Conservation (phyloP, 2,797 vertebrate species). For the Loris lydekkerianus region DNA sequence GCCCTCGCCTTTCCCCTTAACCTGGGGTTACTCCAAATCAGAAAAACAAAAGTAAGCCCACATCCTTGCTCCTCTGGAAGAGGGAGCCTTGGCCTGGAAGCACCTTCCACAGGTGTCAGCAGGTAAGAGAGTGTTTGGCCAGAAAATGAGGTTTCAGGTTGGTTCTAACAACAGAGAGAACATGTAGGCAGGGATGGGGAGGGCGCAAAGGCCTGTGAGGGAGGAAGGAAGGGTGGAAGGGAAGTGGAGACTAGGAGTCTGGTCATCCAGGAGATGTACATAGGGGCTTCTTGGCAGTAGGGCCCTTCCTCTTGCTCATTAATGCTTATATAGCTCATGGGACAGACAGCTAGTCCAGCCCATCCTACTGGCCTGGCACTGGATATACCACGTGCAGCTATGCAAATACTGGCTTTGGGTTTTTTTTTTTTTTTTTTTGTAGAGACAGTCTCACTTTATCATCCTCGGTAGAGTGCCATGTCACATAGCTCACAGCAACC, state of each 20-base stretch:
- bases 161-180: slow-evolving; percentile 62
- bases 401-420: slow-evolving; percentile 79
- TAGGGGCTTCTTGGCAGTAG: slow-evolving; percentile 80
- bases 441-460: too few species aligned
- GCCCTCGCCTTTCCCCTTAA: slow-evolving; percentile 62
- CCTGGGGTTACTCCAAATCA: slow-evolving; percentile 64
- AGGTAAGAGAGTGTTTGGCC: slow-evolving; percentile 52
- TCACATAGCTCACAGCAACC: too few species aligned
- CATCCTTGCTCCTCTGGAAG: slow-evolving; percentile 66
- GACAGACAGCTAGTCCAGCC: slow-evolving; percentile 94
- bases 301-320: slow-evolving; percentile 79
- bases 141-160: slow-evolving; percentile 44
- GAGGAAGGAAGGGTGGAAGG: slow-evolving; percentile 23
- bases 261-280: slow-evolving; percentile 72
- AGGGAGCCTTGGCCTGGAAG: slow-evolving; percentile 62
- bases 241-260: slow-evolving; percentile 77
- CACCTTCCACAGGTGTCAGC: slow-evolving; percentile 50
- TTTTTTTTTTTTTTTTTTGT: too few species aligned
- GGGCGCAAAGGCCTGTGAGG: not conserved
- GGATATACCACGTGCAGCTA: slow-evolving; percentile 91
- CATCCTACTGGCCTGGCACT: slow-evolving; percentile 93
- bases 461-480: too few species aligned
- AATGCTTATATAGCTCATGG: slow-evolving; percentile 91
- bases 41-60: slow-evolving; percentile 44
- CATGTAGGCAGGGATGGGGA: slow-evolving; percentile 64